These are phyloP conservation scores for Erynnis tages DNA, from an alignment of 2,888 invertebrate genomes.

Conservation along the genomic window DNA sequence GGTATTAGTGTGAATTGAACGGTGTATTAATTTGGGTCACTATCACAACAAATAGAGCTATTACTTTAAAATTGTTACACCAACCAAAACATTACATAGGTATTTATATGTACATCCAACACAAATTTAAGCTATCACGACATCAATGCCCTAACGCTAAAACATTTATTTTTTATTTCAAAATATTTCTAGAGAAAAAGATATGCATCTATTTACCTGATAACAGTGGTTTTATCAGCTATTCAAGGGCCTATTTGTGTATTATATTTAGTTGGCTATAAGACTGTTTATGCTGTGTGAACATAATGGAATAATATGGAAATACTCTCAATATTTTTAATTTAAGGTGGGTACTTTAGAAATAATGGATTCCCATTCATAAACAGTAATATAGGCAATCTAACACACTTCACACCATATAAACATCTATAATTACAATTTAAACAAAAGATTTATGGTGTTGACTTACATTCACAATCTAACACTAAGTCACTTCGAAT, in stretches of 20 bases:
- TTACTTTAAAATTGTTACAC: conserved; percentile 11
- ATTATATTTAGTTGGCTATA: conserved; percentile 48
- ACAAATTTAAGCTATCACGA: conserved; percentile 69
- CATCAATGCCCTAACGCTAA: conserved; percentile 71
- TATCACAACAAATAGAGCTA: conserved; percentile 17
- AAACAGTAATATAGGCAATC: conserved; percentile 55
- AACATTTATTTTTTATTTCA: conserved; percentile 69
- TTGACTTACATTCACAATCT: conserved; percentile 36
- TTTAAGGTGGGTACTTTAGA: conserved; percentile 9
- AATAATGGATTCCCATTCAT: conserved; percentile 36
- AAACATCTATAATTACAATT: conserved; percentile 58
- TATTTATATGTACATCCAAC: conserved; percentile 44
- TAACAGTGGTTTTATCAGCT: conserved; percentile 67
- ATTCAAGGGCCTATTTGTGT: conserved; percentile 46
- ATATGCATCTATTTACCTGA: conserved; percentile 79
- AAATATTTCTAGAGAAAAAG: conserved; percentile 79
- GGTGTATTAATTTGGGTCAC: conserved; percentile 9
- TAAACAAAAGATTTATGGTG: conserved; percentile 42
- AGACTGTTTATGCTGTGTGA: conserved; percentile 55
- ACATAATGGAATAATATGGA: neutral
- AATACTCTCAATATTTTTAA: neutral
- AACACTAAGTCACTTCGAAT: conserved; percentile 39
- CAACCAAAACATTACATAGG: conserved; percentile 17
- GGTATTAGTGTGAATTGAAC: conserved; percentile 11
- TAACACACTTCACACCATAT: conserved; percentile 56